Conservation (phyloP, 2,113 vertebrate species). For the Cololabis saira region DNA sequence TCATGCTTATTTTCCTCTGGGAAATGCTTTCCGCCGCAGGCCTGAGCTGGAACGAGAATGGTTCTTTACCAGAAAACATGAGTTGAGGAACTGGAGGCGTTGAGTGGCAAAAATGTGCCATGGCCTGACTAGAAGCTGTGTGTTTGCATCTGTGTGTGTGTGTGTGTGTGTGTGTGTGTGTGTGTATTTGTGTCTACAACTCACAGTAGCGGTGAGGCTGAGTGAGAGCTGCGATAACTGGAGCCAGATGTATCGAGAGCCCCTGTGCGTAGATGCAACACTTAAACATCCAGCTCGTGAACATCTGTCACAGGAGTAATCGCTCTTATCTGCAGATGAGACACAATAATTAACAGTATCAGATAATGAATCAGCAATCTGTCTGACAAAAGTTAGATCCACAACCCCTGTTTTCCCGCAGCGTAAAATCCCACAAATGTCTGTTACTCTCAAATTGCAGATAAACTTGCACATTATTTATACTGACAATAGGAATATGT, state of each 20-base stretch:
- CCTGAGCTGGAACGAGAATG: conserved; percentile 57
- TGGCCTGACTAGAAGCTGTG: conserved; percentile 44
- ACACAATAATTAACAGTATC: background rate
- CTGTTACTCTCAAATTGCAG: too few species aligned
- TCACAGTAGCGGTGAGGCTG: conserved; percentile 46
- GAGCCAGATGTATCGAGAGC: conserved; percentile 64
- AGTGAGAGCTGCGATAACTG: conserved; percentile 61
- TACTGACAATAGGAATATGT: too few species aligned
- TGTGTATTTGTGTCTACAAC: conserved; percentile 27
- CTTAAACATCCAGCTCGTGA: conserved; percentile 6
- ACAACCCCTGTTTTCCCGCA: too few species aligned
- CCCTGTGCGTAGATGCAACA: conserved; percentile 29
- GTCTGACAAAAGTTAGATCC: too few species aligned
- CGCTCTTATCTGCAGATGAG: conserved; percentile 8
- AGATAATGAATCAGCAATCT: too few species aligned
- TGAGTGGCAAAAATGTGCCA: conserved; percentile 54
- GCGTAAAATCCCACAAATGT: too few species aligned
- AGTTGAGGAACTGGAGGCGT: conserved; percentile 57
- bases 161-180: conserved; percentile 23
- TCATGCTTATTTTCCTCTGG: conserved; percentile 83
- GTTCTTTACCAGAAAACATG: conserved; percentile 65
- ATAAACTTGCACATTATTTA: too few species aligned
- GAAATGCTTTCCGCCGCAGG: conserved; percentile 74
- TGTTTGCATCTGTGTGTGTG: conserved; percentile 12
- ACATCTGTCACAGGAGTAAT: conserved; percentile 6